Conservation (phyloP, 2,888 invertebrate species). For the Stenchaetothrips biformis region DNA sequence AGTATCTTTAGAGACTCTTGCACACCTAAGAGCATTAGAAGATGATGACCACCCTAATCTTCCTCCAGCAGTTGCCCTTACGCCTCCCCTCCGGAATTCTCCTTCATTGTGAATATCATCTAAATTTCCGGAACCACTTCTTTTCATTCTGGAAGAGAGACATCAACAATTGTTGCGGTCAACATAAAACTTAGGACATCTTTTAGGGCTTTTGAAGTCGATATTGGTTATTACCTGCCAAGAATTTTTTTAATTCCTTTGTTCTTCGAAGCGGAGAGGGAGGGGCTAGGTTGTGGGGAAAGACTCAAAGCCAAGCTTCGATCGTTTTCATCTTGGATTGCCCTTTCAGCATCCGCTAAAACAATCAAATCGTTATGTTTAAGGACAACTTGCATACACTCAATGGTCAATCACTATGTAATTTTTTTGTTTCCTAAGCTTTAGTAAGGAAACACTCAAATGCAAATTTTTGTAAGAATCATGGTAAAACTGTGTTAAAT, state of each 20-base stretch:
- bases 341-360: slow-evolving; percentile 60
- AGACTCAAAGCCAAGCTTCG: slow-evolving; percentile 40
- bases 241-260: slow-evolving; percentile 64
- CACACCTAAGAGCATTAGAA: slow-evolving; percentile 22
- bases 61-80: slow-evolving; percentile 67
- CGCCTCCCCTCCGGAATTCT: slow-evolving; percentile 65
- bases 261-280: slow-evolving; percentile 51
- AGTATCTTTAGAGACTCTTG: too few species aligned
- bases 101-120: slow-evolving; percentile 58
- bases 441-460: neutral
- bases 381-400: neutral
- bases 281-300: slow-evolving; percentile 49
- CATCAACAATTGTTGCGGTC: slow-evolving; percentile 13
- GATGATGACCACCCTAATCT: slow-evolving; percentile 56
- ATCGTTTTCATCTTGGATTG: slow-evolving; percentile 41
- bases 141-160: slow-evolving; percentile 50
- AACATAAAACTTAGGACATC: neutral
- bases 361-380: slow-evolving; percentile 33
- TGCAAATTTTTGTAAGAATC: neutral
- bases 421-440: neutral
- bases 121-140: slow-evolving; percentile 65
- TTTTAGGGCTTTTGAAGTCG: neutral
- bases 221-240: slow-evolving; percentile 47
- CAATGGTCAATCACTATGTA: neutral
- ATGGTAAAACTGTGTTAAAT: too few species aligned